Conservation (phyloP, 2,797 vertebrate species). For the Dermochelys coriacea region DNA sequence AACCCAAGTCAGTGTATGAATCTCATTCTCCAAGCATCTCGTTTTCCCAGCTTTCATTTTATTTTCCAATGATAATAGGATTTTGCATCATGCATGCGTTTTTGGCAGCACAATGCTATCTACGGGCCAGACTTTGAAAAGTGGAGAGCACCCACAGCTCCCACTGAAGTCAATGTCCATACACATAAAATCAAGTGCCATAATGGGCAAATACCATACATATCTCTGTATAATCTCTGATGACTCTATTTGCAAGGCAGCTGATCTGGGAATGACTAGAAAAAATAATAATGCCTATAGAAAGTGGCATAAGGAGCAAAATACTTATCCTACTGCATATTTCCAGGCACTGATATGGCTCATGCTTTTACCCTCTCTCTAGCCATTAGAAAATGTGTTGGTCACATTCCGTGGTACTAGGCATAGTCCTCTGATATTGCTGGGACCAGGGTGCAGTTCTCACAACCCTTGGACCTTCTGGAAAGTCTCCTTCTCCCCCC, state of each 20-base stretch:
- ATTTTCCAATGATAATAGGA: neutral
- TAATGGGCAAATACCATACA: neutral
- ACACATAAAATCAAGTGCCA: neutral
- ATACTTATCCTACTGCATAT: neutral
- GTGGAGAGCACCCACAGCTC: neutral
- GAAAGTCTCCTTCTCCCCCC: neutral
- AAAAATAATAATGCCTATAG: fast-evolving
- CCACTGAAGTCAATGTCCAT: neutral
- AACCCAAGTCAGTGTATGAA: neutral
- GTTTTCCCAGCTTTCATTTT: neutral
- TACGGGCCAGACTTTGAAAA: neutral
- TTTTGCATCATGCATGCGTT: neutral
- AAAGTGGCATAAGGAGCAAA: neutral
- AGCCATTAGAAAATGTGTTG: fast-evolving
- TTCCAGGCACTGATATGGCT: neutral
- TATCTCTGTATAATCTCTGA: neutral
- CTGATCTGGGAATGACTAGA: neutral
- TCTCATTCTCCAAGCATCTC: neutral
- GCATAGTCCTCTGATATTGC: neutral
- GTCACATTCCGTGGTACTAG: neutral
- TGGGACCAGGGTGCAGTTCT: neutral
- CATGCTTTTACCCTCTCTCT: neutral
- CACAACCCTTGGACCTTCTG: neutral
- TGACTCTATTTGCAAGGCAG: neutral
- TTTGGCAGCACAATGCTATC: neutral